Evolutionary conservation across 2,113 vertebrate species (phyloP), one percentile per base, ranked within the genome.

Genomic region (Cyprinodon tularosa): DNA sequence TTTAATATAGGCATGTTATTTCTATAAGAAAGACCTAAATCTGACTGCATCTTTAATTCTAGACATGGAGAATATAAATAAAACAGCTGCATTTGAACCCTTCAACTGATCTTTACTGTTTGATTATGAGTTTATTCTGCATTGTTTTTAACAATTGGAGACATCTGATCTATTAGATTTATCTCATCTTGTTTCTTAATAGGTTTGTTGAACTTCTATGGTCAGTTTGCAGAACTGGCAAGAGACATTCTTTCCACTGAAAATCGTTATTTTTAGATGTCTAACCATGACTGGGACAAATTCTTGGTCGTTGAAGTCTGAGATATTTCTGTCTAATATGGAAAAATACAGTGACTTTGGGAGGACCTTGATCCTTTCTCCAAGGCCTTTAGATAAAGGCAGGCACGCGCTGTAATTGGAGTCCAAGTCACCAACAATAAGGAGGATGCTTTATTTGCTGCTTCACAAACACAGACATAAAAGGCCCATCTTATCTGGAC

Each of bases 401-500:
- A 42, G 37, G 74, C 77, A 39, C 65, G 62, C 71, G 67, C 59
- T 61, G 57, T 40, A 62, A 40, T 76, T 72, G 44, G 9, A 69
- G 72, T 71, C 59, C 57, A 81, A 77, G 74, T 78, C 37, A 22
- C 44, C 36, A 36, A 74, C 4, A 67, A 80, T 79, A 72, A 64
- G 60, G 66, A 76, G 66, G 68, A 82, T 72, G 74, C 78, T 85
- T 89, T 76, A 73, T 78, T 83, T 71, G 74, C 75, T 15, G 62
- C 71, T 81, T 66, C 80, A 90, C 76, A 88, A 91, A 93, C 89
- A 82, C 74, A 81, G 68, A 83, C 90, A 83, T 90, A 75, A 90
- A 90, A 88, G 88, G 45, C 59, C 53, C 68, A 87, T 80, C 85
- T 93, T 90, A 92, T 94, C 82, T 86, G 74, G 77, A 80, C 77